Conservation (phyloP, 2,797 vertebrate genomes). For the Toxotes lorentzi region DNA sequence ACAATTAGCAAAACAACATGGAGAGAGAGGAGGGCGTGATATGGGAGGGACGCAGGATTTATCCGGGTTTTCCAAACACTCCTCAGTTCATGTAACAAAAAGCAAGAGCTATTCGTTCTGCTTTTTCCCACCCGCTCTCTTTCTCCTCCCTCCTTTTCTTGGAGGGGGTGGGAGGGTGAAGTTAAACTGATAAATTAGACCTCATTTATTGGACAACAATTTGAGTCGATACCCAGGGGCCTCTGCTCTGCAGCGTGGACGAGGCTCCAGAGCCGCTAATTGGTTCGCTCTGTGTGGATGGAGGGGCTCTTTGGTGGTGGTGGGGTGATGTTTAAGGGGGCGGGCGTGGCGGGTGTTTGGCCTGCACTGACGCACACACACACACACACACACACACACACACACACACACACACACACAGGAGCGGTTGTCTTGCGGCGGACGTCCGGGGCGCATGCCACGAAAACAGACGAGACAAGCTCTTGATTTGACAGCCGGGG, state of each 20-base stretch:
- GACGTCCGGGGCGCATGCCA: slow-evolving; percentile 71
- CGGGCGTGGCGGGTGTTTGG: slow-evolving; percentile 78
- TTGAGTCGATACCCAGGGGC: slow-evolving; percentile 92
- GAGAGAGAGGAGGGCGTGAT: slow-evolving; percentile 27
- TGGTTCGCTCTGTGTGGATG: slow-evolving; percentile 91
- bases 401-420: slow-evolving; percentile 11
- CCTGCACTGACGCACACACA: not conserved
- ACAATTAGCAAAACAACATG: slow-evolving; percentile 70
- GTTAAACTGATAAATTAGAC: slow-evolving; percentile 99
- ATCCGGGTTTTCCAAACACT: slow-evolving; percentile 6
- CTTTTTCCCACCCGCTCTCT: not conserved
- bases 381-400: slow-evolving; percentile 15
- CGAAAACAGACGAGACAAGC: slow-evolving; percentile 94
- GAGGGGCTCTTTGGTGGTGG: slow-evolving; percentile 88
- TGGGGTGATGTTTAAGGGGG: not conserved
- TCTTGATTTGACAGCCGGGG: slow-evolving; percentile 92
- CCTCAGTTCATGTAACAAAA: slow-evolving; percentile 53
- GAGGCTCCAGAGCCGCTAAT: slow-evolving; percentile 92
- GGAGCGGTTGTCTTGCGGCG: slow-evolving; percentile 41
- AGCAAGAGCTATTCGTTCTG: slow-evolving; percentile 62
- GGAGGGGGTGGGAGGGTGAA: slow-evolving; percentile 82
- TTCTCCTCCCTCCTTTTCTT: slow-evolving; percentile 72
- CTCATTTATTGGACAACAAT: slow-evolving; percentile 98
- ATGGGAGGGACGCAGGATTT: slow-evolving; percentile 14
- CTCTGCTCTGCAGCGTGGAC: slow-evolving; percentile 76